These are phyloP conservation scores for Notocelia uddmanniana DNA, from an alignment of 2,888 invertebrate genomes.

Conservation along the genomic window DNA sequence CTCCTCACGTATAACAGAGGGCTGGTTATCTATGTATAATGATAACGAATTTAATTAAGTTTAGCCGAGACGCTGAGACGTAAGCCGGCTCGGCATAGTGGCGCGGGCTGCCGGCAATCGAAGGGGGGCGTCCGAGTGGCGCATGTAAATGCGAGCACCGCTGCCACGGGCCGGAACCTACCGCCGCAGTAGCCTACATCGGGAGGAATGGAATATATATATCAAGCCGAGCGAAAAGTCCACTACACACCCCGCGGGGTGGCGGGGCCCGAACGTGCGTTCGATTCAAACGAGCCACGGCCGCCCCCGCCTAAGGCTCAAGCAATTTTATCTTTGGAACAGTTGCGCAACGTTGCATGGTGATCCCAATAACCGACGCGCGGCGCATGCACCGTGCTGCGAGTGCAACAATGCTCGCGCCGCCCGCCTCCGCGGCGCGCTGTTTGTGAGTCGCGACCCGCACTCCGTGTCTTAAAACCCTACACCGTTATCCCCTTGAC, in stretches of 20 bases:
- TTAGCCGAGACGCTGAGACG: conserved; percentile 64
- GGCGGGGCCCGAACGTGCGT: conserved; percentile 81
- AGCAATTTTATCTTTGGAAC: conserved; percentile 62
- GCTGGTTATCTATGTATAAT: conserved; percentile 45
- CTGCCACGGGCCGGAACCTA: conserved; percentile 68
- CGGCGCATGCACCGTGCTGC: conserved; percentile 36
- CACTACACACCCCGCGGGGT: conserved; percentile 79
- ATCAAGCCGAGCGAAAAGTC: conserved; percentile 84
- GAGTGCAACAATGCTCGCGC: conserved; percentile 15
- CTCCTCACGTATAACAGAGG: conserved; percentile 38
- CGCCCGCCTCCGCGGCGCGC: neutral
- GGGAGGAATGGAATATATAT: conserved; percentile 85
- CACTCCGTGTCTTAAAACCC: neutral
- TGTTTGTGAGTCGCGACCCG: neutral
- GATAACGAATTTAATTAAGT: conserved; percentile 68
- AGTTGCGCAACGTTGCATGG: conserved; percentile 53
- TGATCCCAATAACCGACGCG: conserved; percentile 45
- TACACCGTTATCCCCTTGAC: conserved; percentile 10
- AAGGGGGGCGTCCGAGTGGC: conserved; percentile 63
- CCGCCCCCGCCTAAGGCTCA: conserved; percentile 63
- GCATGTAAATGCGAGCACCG: conserved; percentile 76
- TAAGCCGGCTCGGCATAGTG: conserved; percentile 49
- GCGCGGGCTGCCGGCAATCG: conserved; percentile 50
- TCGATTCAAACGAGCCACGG: conserved; percentile 82
- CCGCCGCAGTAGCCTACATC: conserved; percentile 76